A percentile compares a stretch with the other conserved stretches of the same genome.
Evolutionary conservation across 2,113 vertebrate genomes (phyloP).

Genomic region (Rhineura floridana): DNA sequence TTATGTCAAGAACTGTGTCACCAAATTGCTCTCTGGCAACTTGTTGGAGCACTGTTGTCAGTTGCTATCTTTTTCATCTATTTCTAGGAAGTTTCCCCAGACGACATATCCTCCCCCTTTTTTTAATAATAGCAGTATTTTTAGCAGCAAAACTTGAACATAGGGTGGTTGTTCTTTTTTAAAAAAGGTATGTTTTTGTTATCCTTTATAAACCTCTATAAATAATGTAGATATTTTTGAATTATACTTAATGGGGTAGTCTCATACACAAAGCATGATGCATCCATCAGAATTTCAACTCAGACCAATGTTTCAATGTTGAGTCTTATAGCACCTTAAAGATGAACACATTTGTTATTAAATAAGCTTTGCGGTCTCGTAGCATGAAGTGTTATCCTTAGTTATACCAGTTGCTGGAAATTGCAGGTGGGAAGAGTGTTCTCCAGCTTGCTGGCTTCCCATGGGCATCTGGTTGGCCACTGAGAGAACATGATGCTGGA

Average conservation of each 20-base stretch:
- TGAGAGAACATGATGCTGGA: too few species aligned
- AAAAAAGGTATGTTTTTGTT: background rate
- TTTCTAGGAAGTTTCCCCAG: background rate
- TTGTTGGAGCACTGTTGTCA: background rate
- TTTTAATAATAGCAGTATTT: background rate
- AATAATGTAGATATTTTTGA: background rate
- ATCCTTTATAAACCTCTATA: background rate
- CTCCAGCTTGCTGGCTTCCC: too few species aligned
- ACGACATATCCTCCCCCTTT: background rate
- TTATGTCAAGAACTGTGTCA: slow-evolving; percentile 1
- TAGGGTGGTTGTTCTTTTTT: background rate
- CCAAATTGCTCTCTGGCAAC: background rate
- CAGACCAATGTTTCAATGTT: background rate
- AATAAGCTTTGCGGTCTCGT: background rate
- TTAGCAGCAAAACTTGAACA: background rate
- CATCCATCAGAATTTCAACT: background rate
- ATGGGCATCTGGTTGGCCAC: too few species aligned
- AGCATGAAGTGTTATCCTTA: too few species aligned
- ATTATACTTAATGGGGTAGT: background rate
- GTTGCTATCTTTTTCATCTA: background rate
- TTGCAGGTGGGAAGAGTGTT: too few species aligned
- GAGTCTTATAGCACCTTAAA: background rate
- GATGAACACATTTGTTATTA: too few species aligned
- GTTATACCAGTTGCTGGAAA: too few species aligned
- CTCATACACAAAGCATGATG: background rate